These are phyloP conservation scores for Ochropacha duplaris DNA, from an alignment of 2,888 invertebrate genomes.

Conservation along the genomic window DNA sequence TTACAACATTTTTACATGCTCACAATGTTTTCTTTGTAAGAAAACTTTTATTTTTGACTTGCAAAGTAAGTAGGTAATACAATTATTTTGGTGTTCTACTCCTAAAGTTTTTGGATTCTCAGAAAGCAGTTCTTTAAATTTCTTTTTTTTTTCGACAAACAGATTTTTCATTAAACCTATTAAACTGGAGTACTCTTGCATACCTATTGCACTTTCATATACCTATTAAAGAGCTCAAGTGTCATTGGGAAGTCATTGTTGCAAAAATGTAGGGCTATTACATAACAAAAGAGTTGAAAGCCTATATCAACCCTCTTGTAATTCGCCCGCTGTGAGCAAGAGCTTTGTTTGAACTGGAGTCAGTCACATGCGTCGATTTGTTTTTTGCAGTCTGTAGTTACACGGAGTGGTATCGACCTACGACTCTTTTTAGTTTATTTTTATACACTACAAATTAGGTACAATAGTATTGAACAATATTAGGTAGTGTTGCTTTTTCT, in stretches of 20 bases:
- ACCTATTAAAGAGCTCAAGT: conserved; percentile 36
- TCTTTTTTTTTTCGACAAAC: background rate
- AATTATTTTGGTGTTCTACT: too few species aligned
- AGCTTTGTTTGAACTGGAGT: background rate
- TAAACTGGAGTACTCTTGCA: conserved; percentile 29
- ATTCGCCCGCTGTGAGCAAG: conserved; percentile 17
- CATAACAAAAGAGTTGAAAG: conserved; percentile 36
- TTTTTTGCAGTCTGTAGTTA: background rate
- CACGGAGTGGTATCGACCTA: background rate
- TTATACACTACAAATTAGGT: background rate
- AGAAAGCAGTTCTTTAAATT: too few species aligned
- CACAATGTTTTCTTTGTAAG: conserved; percentile 4
- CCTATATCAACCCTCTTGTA: conserved; percentile 12
- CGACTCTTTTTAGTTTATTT: background rate
- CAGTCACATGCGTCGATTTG: background rate
- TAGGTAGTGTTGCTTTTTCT: too few species aligned
- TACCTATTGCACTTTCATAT: conserved; percentile 32
- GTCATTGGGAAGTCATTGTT: conserved; percentile 45
- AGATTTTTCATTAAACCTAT: conserved; percentile 19
- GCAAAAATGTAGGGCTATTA: conserved; percentile 38
- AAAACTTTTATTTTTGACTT: too few species aligned
- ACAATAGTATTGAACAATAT: background rate
- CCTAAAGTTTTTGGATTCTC: conserved; percentile 3
- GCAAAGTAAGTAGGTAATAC: too few species aligned
- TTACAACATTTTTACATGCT: conserved; percentile 23